These are phyloP conservation scores for Atta texana DNA, from an alignment of 1,140 invertebrate species.

Conservation along the genomic window DNA sequence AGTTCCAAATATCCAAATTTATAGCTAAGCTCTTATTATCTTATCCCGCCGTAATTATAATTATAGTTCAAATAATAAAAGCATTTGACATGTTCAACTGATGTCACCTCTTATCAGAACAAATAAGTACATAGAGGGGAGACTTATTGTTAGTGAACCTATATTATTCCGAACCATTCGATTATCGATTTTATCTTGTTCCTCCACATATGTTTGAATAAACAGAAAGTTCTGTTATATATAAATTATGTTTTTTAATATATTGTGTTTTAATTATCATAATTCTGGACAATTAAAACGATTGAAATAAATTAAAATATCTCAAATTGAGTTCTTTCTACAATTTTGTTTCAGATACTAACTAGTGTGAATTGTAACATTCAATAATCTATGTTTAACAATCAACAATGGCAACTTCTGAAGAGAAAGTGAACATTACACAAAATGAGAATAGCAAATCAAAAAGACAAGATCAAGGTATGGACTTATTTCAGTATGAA, in stretches of 20 bases:
- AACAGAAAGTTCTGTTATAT: background rate
- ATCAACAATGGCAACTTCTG: slow-evolving; percentile 33
- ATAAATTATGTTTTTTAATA: background rate
- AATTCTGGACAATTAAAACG: background rate
- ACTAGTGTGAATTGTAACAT: slow-evolving; percentile 1
- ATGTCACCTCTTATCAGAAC: too few species aligned
- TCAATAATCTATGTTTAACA: slow-evolving; percentile 31
- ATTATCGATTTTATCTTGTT: too few species aligned
- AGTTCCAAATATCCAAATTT: too few species aligned
- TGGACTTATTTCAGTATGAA: background rate
- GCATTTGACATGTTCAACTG: too few species aligned
- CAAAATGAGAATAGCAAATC: slow-evolving; percentile 2
- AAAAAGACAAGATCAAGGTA: background rate
- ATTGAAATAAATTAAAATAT: slow-evolving; percentile 1
- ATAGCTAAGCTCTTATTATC: too few species aligned
- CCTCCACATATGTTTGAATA: too few species aligned
- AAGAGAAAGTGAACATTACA: background rate
- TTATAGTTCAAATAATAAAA: too few species aligned
- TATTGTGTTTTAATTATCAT: background rate
- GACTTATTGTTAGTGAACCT: too few species aligned
- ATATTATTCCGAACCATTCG: too few species aligned
- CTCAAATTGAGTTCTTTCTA: background rate
- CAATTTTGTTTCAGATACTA: slow-evolving; percentile 24
- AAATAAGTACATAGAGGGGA: too few species aligned
- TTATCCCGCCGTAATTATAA: too few species aligned